Evolutionary conservation across 2,113 vertebrate genomes (phyloP).

Genomic region (Mobula hypostoma): DNA sequence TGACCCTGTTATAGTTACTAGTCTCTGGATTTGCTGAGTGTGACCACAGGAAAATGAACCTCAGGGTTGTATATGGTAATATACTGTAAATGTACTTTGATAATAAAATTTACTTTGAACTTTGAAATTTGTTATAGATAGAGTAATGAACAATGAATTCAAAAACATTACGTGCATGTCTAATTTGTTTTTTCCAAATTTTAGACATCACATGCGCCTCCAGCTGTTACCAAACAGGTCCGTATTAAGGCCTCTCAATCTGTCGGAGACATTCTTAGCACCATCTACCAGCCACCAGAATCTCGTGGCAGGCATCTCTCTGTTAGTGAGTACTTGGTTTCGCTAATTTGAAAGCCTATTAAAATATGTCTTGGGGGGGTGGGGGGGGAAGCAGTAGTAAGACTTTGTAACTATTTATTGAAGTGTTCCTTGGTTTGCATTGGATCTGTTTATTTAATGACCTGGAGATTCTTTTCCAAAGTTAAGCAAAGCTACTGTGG

Average conservation of each 20-base stretch:
- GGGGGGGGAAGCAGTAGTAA: neutral
- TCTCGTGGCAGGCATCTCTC: conserved; percentile 86
- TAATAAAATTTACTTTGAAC: too few species aligned
- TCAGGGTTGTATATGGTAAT: too few species aligned
- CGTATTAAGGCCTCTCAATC: conserved; percentile 92
- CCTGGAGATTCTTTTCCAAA: neutral
- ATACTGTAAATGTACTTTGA: too few species aligned
- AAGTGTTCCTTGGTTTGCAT: too few species aligned
- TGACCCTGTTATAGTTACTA: too few species aligned
- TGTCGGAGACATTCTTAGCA: conserved; percentile 73
- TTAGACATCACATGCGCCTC: conserved; percentile 23
- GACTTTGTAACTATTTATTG: neutral
- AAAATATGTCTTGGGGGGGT: neutral
- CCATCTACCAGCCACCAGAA: conserved; percentile 73
- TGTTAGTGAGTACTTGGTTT: conserved; percentile 69
- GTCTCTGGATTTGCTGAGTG: too few species aligned
- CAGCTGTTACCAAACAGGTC: conserved; percentile 71
- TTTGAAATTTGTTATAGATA: too few species aligned
- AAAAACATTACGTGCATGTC: neutral
- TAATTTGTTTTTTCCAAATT: neutral
- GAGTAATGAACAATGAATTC: too few species aligned
- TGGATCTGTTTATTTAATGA: neutral
- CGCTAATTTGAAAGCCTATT: neutral
- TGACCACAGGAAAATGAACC: too few species aligned
- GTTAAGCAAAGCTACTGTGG: neutral